Evolutionary conservation across 2,113 vertebrate species (phyloP), one percentile per base, ranked within the genome.

Genomic region (Callaeas wilsoni): DNA sequence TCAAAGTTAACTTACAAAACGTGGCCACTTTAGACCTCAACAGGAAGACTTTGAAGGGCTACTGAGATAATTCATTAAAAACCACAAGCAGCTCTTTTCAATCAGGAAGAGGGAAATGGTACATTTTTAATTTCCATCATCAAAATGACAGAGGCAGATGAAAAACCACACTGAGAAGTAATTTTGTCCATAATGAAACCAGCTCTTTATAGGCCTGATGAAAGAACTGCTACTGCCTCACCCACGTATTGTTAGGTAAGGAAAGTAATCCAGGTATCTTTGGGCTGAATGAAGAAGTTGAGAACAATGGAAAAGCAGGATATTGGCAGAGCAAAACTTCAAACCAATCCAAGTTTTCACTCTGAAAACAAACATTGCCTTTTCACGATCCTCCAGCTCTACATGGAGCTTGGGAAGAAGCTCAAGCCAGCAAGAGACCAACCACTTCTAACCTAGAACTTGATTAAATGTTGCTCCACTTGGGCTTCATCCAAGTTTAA

Each of bases 181-280:
- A 37, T 46, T 70, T 10, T 53, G n/a, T 8, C 13, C 25, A 27
- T 37, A n/a, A 75, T 2, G 4, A 78, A 37, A 13, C 13, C 41
- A 67, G 33, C 18, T 65, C 52, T 62, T 68, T 10, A 23, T 3
- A 67, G 26, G 47, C 22, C 15, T 55, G n/a, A 50, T 26, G 33
- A 32, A 91, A 39, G 29, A 46, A 82, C 17, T 77, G 55, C 22
- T 33, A 35, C 64, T 52, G 39, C 52, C 23, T 79, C 44, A 52
- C 16, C 50, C 15, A 9, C 0, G 7, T 5, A 42, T 1, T 39
- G 39, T 25, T 37, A 22, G 0, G 13, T 2, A 42, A 68, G 10
- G 27, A 35, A 80, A 73, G 50, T 27, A 68, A 69, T 6, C 18
- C 80, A 41, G 35, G 8, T 32, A 32, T 29, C 44, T 69, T 42